These are phyloP conservation scores for Ephialtes manifestator DNA, from an alignment of 2,888 invertebrate genomes.

Conservation along the genomic window DNA sequence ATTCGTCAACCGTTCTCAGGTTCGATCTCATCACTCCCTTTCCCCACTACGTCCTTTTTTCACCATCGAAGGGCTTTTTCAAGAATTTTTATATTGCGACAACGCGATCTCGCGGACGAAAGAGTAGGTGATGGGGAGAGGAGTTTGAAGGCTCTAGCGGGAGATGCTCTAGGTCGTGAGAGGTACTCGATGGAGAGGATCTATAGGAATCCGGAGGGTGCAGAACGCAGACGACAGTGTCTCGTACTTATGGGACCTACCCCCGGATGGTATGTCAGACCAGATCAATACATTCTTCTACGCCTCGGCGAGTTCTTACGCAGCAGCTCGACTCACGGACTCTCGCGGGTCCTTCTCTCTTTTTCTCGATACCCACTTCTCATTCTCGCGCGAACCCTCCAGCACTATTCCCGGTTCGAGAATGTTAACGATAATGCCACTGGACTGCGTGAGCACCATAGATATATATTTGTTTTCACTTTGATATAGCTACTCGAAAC, in stretches of 20 bases:
- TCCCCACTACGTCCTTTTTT: slow-evolving; percentile 16
- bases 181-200: slow-evolving; percentile 63
- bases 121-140: slow-evolving; percentile 23
- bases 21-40: slow-evolving; percentile 27
- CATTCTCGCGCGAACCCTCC: not conserved
- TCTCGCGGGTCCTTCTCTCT: slow-evolving; percentile 26
- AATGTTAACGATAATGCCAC: slow-evolving; percentile 51
- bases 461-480: slow-evolving; percentile 5
- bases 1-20: slow-evolving; percentile 33
- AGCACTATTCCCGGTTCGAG: slow-evolving; percentile 20
- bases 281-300: slow-evolving; percentile 85
- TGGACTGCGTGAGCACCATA: slow-evolving; percentile 15
- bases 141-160: slow-evolving; percentile 27
- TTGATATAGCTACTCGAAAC: not conserved
- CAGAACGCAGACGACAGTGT: slow-evolving; percentile 79
- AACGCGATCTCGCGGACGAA: slow-evolving; percentile 48
- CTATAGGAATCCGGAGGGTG: slow-evolving; percentile 69
- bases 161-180: slow-evolving; percentile 53
- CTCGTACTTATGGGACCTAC: slow-evolving; percentile 80
- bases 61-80: slow-evolving; percentile 54
- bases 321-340: slow-evolving; percentile 75
- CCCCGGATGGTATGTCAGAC: slow-evolving; percentile 82
- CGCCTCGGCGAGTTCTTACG: slow-evolving; percentile 82
- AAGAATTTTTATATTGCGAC: slow-evolving; percentile 72
- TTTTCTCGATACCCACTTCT: not conserved